Evolutionary conservation across 2,797 vertebrate species (phyloP).

Genomic region (Semotilus atromaculatus): DNA sequence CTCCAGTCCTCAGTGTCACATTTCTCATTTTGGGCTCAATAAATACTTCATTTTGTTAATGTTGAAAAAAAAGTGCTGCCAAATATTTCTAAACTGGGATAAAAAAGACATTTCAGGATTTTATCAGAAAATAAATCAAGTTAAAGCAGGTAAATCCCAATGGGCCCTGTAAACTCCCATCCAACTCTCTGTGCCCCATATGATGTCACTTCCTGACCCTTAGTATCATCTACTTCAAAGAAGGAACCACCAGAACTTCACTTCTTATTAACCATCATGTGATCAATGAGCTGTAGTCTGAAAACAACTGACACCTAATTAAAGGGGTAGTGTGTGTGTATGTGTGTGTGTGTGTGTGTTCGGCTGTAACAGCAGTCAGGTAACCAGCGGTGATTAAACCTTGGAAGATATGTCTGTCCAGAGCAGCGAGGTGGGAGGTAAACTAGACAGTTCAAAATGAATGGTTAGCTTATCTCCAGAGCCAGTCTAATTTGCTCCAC

Average conservation of each 20-base stretch:
- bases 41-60: neutral
- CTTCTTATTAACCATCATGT: constrained; percentile 77
- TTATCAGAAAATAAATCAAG: constrained; percentile 46
- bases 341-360: constrained; percentile 42
- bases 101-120: neutral
- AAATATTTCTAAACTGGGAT: neutral
- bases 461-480: constrained; percentile 66
- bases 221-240: constrained; percentile 67
- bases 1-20: neutral
- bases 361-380: constrained; percentile 70
- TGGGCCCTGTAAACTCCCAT: neutral
- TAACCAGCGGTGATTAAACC: constrained; percentile 79
- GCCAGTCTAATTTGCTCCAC: constrained; percentile 75
- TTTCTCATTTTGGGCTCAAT: neutral
- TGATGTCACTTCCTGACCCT: constrained; percentile 51
- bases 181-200: neutral
- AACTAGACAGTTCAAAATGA: constrained; percentile 62
- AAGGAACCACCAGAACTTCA: constrained; percentile 70
- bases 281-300: constrained; percentile 80
- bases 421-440: constrained; percentile 62
- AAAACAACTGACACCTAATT: constrained; percentile 82
- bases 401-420: constrained; percentile 74
- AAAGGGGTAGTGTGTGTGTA: constrained; percentile 60
- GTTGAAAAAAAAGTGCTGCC: neutral
- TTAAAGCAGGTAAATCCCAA: neutral